Evolutionary conservation across 2,888 invertebrate species (phyloP), one percentile per base, ranked within the genome.

Genomic region (Campopleginae sp.): DNA sequence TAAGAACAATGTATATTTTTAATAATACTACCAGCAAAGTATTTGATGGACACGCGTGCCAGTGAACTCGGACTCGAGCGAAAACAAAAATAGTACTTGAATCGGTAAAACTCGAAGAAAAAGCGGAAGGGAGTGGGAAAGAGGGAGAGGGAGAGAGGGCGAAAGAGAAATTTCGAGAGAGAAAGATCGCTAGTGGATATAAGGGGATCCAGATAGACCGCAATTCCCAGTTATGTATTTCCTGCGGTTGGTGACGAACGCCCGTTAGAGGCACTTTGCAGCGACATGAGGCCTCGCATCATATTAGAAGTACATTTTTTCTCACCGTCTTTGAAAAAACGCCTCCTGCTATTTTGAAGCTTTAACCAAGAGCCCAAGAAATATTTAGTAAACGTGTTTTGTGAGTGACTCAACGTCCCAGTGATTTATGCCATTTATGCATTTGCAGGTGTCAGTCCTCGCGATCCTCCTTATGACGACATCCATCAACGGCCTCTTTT

Each of bases 141-240:
- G 14, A 70, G 70, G 46, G 14, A 17, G 14, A 23, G 19, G 10
- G 10, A 7, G n/a, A 23, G 27, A 58, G 23, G 14, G 23, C 8
- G 58, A 17, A 23, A 58, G 72, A 61, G 74, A 61, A 44, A 71
- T 23, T 31, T 38, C 17, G 17, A 48, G 48, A 17, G 71, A 46
- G 51, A 8, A 86, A 82, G 84, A 54, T 82, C 38, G 82, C 84
- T 74, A 82, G 83, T 85, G 85, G 88, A 90, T 92, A 92, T 92
- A 92, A 92, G 89, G 88, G 74, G 89, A 89, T 89, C 5, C 88
- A 84, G 87, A 87, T 87, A 85, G 84, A 78, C 82, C 70, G 85
- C 83, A 79, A 85, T 88, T 88, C 91, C 90, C 91, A 92, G 92
- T 91, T 90, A 91, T 90, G 90, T 88, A 89, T 90, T 89, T 88